Evolutionary conservation across 2,113 vertebrate genomes (phyloP).

Genomic region (Phasianus colchicus): DNA sequence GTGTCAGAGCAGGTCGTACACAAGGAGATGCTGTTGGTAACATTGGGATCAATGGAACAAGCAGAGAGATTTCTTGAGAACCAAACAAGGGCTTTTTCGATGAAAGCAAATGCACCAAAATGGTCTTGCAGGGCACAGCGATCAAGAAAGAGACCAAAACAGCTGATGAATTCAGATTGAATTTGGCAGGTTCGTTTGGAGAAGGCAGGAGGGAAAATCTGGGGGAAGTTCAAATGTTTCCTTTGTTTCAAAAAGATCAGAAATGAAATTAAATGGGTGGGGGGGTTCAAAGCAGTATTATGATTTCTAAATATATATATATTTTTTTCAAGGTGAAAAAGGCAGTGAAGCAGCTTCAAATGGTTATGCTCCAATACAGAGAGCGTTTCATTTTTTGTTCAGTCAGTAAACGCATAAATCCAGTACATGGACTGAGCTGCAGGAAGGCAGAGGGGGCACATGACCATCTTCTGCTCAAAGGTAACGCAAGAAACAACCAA

Average conservation of each 20-base stretch:
- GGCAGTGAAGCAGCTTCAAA: not conserved
- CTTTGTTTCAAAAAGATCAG: slow-evolving; percentile 41
- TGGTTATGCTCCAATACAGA: not conserved
- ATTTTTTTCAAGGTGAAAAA: not conserved
- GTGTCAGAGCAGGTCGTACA: not conserved
- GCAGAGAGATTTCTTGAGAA: not conserved
- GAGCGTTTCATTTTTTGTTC: not conserved
- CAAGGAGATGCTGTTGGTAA: not conserved
- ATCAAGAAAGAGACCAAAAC: slow-evolving; percentile 36
- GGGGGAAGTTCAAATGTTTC: slow-evolving; percentile 39
- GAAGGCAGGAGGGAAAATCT: not conserved
- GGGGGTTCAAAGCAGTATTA: slow-evolving; percentile 39
- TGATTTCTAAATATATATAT: not conserved
- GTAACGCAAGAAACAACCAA: not conserved
- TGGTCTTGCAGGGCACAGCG: not conserved
- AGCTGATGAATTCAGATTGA: not conserved
- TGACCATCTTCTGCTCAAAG: not conserved
- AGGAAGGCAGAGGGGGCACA: not conserved
- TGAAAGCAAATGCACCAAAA: not conserved
- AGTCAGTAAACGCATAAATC: not conserved
- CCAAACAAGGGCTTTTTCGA: not conserved
- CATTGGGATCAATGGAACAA: not conserved
- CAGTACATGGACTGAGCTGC: accelerated
- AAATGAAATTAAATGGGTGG: slow-evolving; percentile 13
- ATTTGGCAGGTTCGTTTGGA: slow-evolving; percentile 30